A percentile compares a stretch with the other conserved stretches of the same genome.
phyloP scores from a whole-genome alignment of 2,113 vertebrate species.

The Halichoerus grypus region DNA sequence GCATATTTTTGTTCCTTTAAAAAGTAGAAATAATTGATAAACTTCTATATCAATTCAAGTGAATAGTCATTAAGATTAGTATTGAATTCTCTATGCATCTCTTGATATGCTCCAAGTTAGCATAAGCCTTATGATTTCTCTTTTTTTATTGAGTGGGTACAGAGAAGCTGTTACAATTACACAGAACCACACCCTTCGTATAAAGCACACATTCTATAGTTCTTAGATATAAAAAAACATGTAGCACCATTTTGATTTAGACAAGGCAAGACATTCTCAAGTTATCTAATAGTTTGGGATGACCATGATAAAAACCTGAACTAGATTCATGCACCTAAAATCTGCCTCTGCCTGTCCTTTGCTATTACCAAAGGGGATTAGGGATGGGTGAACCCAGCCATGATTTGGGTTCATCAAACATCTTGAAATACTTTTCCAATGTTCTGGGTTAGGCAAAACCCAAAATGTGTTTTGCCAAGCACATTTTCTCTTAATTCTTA shows the following conservation, averaged over 20 bases:
- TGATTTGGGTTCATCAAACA: slow-evolving; percentile 84
- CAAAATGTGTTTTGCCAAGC: slow-evolving; percentile 85
- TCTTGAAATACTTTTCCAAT: slow-evolving; percentile 85
- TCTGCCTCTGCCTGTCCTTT: slow-evolving; percentile 76
- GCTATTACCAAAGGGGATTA: slow-evolving; percentile 74
- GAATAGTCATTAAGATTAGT: slow-evolving; percentile 9
- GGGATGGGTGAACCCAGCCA: slow-evolving; percentile 79
- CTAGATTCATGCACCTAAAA: slow-evolving; percentile 71
- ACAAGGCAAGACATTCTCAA: slow-evolving; percentile 58
- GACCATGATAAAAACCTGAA: slow-evolving; percentile 72
- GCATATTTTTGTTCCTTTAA: neutral
- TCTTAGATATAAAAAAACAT: slow-evolving; percentile 21
- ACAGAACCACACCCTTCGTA: slow-evolving; percentile 3
- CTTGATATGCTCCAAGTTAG: slow-evolving; percentile 10
- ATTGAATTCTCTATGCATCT: neutral
- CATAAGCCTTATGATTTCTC: neutral
- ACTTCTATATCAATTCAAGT: neutral
- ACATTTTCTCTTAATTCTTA: slow-evolving; percentile 86
- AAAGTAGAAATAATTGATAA: neutral
- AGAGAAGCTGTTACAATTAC: neutral
- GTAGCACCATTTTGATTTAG: slow-evolving; percentile 60
- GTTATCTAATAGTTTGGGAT: slow-evolving; percentile 57
- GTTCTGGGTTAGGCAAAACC: slow-evolving; percentile 86
- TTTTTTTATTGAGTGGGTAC: neutral
- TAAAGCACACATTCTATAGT: slow-evolving; percentile 33